A percentile compares a stretch with the other conserved stretches of the same genome.
These are phyloP conservation scores for Drosophila tristis DNA, from an alignment of 1,140 invertebrate species.

Conservation along the genomic window DNA sequence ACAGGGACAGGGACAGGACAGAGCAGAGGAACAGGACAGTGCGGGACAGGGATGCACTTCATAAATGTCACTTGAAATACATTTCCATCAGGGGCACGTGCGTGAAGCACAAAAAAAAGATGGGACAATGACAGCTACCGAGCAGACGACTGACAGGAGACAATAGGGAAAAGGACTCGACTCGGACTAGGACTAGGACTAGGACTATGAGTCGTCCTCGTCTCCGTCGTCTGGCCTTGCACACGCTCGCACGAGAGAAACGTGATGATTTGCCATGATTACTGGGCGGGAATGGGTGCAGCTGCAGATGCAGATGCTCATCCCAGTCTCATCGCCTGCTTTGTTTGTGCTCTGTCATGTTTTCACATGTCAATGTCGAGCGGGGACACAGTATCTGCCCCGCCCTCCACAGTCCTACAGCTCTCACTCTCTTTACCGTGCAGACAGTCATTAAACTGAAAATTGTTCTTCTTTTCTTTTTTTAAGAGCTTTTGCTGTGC, in stretches of 20 bases:
- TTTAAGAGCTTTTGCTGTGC: neutral
- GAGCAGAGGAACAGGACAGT: neutral
- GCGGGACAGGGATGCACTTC: constrained; percentile 65
- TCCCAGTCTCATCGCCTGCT: constrained; percentile 5
- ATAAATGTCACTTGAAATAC: constrained; percentile 78
- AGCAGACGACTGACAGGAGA: constrained; percentile 23
- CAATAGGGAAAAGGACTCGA: constrained; percentile 42
- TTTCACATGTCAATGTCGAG: constrained; percentile 51
- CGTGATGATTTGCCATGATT: constrained; percentile 81
- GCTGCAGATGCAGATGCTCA: constrained; percentile 26
- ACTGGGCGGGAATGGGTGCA: constrained; percentile 21
- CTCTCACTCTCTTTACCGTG: neutral
- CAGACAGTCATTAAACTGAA: constrained; percentile 51
- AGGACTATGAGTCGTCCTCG: neutral
- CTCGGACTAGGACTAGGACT: constrained; percentile 20
- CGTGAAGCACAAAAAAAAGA: constrained; percentile 36
- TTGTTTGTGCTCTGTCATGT: constrained; percentile 41
- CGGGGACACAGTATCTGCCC: neutral
- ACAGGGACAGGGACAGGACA: constrained; percentile 23
- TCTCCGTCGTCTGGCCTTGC: constrained; percentile 2
- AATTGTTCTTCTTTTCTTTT: constrained; percentile 25
- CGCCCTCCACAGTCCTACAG: no score
- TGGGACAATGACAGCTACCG: constrained; percentile 48
- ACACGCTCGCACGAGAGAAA: constrained; percentile 49
- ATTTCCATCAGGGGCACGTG: constrained; percentile 64